Evolutionary conservation across 2,797 vertebrate species (phyloP), one percentile per base, ranked within the genome.

Genomic region (Sphenopsis melanotis): DNA sequence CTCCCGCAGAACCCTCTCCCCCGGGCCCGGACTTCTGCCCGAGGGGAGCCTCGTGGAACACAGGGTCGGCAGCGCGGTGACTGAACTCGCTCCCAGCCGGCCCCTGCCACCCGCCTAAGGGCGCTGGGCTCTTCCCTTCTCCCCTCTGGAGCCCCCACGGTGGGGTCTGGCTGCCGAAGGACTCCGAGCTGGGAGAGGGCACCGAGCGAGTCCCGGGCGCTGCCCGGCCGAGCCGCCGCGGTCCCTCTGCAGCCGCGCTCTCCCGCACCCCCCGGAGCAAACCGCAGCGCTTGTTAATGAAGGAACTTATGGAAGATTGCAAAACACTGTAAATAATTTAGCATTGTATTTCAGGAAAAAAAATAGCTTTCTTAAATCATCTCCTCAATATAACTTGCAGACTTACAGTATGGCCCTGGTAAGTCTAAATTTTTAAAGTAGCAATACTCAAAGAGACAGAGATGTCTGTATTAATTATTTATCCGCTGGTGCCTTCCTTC

Each of bases 381-480:
- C 96, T 96, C 91, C 81, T 44, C 93, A 93, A 96, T 97, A 97
- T 98, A 98, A 98, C 97, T 97, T 96, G 97, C 97, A 98, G 97
- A 96, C 97, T 97, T 98, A 97, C 93, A 98, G 95, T 96, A 97
- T 97, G 95, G 96, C 94, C 97, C 97, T 97, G 95, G 96, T 96
- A 96, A 97, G 97, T 84, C 97, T 97, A 96, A 97, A 98, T 98
- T 98, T 98, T 98, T 98, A 98, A 98, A 98, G 97, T 96, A 98
- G 97, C 97, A 97, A 97, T 98, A 98, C 98, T 98, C 98, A 97
- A 98, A 98, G 97, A 98, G 98, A 98, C 98, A 98, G 98, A 97
- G 98, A 97, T 97, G 98, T 97, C 97, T 97, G 96, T 97, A 98
- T 98, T 98, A 98, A 98, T 98, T 98, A 98, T 98, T 98, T 96